phyloP scores from a whole-genome alignment of 2,797 vertebrate genomes.

The Takifugu rubripes region DNA sequence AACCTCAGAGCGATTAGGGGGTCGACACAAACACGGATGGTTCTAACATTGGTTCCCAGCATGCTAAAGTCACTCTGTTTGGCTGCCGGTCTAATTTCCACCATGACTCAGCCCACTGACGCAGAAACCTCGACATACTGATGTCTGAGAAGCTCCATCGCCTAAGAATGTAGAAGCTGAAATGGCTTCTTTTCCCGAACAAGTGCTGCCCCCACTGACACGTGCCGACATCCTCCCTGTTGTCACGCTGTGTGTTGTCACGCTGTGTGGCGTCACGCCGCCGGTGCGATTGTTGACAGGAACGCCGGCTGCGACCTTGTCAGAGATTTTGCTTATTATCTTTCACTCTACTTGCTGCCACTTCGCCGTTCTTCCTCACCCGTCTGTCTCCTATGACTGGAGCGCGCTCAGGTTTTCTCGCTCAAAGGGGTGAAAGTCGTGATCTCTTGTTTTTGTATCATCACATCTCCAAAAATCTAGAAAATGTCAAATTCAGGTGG shows the following conservation, averaged over 20 bases:
- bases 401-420: not conserved
- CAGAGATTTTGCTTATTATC: slow-evolving; percentile 2
- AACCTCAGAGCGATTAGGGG: not conserved
- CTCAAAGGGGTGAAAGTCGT: not conserved
- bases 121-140: slow-evolving; percentile 1
- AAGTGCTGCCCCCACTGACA: slow-evolving; percentile 34
- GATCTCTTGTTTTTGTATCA: not conserved
- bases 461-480: not conserved
- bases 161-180: slow-evolving; percentile 20
- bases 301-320: slow-evolving; percentile 15
- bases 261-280: slow-evolving; percentile 18
- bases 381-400: not conserved
- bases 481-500: not conserved
- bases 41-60: no score
- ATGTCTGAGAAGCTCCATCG: slow-evolving; percentile 20
- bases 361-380: not conserved
- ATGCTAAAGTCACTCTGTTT: slow-evolving; percentile 48
- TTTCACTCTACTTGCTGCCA: not conserved
- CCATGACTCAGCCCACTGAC: slow-evolving; percentile 35
- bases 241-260: slow-evolving; percentile 32
- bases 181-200: not conserved
- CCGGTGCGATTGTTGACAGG: slow-evolving; percentile 13
- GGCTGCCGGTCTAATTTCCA: slow-evolving; percentile 23
- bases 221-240: slow-evolving; percentile 11
- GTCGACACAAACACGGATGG: no score